Evolutionary conservation across 2,888 invertebrate species (phyloP).

Genomic region (Xestobium rufovillosum): DNA sequence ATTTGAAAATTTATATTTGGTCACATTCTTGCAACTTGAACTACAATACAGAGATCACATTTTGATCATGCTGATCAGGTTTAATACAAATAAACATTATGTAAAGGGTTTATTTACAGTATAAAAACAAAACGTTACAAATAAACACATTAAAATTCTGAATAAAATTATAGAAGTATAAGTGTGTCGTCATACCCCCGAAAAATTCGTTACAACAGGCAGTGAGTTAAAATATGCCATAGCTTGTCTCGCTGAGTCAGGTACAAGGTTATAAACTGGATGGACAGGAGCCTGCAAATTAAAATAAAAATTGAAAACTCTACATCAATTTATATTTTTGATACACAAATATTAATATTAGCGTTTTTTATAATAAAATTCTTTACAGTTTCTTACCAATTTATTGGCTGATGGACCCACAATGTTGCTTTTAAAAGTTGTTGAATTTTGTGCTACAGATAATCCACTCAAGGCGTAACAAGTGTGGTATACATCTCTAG

Average conservation of each 20-base stretch:
- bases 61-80: too few species aligned
- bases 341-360: not conserved
- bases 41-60: too few species aligned
- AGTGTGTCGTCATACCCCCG: too few species aligned
- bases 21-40: too few species aligned
- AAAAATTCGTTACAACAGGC: slow-evolving; percentile 12
- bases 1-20: too few species aligned
- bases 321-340: not conserved
- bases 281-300: slow-evolving; percentile 57
- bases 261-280: slow-evolving; percentile 76
- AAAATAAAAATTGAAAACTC: slow-evolving; percentile 7
- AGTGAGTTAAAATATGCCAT: slow-evolving; percentile 42
- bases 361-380: slow-evolving; percentile 6
- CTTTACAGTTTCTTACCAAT: slow-evolving; percentile 47
- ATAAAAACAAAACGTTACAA: too few species aligned
- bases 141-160: too few species aligned
- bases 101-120: too few species aligned
- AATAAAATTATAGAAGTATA: too few species aligned
- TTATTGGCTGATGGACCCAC: slow-evolving; percentile 64
- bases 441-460: slow-evolving; percentile 77
- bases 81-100: too few species aligned
- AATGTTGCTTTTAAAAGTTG: slow-evolving; percentile 46
- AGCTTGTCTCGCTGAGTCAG: slow-evolving; percentile 52
- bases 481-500: slow-evolving; percentile 91
- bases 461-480: slow-evolving; percentile 94